These are phyloP conservation scores for Xenopus laevis DNA, from an alignment of 2,113 vertebrate species.

Conservation along the genomic window DNA sequence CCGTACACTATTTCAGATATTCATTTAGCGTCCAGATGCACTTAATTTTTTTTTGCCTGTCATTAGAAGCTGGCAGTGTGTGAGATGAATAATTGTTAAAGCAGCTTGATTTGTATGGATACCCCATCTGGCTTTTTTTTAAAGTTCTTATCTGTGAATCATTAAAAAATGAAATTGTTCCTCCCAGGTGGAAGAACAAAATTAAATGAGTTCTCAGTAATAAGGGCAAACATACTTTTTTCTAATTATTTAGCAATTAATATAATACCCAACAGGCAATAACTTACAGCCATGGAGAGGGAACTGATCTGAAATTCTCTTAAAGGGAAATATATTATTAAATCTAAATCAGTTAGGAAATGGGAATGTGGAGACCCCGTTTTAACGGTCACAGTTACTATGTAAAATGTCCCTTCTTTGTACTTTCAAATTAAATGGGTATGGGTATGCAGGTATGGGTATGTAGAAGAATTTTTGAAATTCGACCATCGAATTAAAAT, in stretches of 20 bases:
- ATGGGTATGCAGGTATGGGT: too few species aligned
- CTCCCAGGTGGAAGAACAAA: slow-evolving; percentile 45
- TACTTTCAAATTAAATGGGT: too few species aligned
- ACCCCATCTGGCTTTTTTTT: slow-evolving; percentile 41
- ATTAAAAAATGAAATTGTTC: slow-evolving; percentile 46
- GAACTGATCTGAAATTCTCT: slow-evolving; percentile 31
- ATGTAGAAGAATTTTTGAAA: too few species aligned
- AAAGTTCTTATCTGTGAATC: slow-evolving; percentile 43
- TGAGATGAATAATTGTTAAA: not conserved
- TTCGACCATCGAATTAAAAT: too few species aligned
- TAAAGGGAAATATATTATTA: slow-evolving; percentile 16
- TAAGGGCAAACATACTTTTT: slow-evolving; percentile 47
- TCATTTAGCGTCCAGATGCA: not conserved
- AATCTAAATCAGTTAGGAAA: too few species aligned
- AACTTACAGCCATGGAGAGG: slow-evolving; percentile 38
- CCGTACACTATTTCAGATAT: too few species aligned
- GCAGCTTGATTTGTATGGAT: slow-evolving; percentile 39
- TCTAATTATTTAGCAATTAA: slow-evolving; percentile 47
- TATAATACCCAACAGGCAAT: slow-evolving; percentile 46
- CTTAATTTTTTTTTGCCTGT: slow-evolving; percentile 16
- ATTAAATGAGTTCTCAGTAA: slow-evolving; percentile 47
- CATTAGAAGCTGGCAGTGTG: not conserved
- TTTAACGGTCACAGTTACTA: too few species aligned
- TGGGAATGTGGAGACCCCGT: too few species aligned
- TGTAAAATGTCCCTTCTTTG: too few species aligned